These are phyloP conservation scores for Gallinago media DNA, from an alignment of 2,113 vertebrate species.

Conservation along the genomic window DNA sequence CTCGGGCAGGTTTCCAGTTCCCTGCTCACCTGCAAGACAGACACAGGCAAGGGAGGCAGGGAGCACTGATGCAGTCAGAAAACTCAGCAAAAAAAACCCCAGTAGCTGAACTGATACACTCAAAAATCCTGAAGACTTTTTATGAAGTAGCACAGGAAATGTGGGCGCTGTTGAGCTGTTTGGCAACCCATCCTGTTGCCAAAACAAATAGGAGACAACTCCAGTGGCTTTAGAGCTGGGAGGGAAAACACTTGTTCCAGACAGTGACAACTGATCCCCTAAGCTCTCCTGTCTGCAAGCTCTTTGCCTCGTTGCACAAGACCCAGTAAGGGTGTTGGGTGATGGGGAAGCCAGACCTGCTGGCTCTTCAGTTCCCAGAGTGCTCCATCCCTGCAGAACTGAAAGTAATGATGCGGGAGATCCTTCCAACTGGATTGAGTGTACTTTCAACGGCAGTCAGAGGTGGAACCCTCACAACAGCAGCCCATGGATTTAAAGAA, in stretches of 20 bases:
- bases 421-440: background rate
- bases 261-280: background rate
- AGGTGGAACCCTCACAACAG: background rate
- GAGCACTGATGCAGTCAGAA: background rate
- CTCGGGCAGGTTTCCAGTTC: background rate
- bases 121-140: background rate
- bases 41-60: background rate
- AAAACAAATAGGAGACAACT: background rate
- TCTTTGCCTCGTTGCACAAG: background rate
- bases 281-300: background rate
- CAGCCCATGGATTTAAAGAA: background rate
- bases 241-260: background rate
- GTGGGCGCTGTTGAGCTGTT: background rate
- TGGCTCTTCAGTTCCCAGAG: background rate
- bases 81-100: background rate
- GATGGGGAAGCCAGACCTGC: background rate
- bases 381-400: background rate
- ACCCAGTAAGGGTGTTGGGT: background rate
- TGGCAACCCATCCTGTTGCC: background rate
- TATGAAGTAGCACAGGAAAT: background rate
- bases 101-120: background rate
- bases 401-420: background rate
- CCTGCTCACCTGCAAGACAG: background rate
- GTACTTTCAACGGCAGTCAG: background rate
- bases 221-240: background rate